phyloP scores from a whole-genome alignment of 2,888 invertebrate species.

The Achlya flavicornis region DNA sequence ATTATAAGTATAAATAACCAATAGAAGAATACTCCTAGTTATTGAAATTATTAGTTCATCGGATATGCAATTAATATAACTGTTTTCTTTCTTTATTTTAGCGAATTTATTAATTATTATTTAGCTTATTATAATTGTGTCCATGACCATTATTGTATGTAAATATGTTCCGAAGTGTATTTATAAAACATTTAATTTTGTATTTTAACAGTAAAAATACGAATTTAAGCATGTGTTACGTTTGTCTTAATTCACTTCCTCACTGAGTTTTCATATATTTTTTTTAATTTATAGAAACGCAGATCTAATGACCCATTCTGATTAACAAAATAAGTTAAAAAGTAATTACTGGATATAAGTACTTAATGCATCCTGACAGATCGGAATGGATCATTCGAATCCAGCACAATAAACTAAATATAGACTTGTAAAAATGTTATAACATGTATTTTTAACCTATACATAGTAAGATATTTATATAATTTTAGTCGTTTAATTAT shows the following conservation, averaged over 20 bases:
- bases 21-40: slow-evolving; percentile 76
- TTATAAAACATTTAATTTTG: slow-evolving; percentile 58
- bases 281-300: slow-evolving; percentile 50
- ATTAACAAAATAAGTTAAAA: slow-evolving; percentile 14
- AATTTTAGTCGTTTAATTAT: slow-evolving; percentile 84
- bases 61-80: slow-evolving; percentile 67
- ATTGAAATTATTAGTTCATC: slow-evolving; percentile 69
- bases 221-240: slow-evolving; percentile 52
- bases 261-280: slow-evolving; percentile 59
- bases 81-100: slow-evolving; percentile 56
- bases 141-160: slow-evolving; percentile 67
- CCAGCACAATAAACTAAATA: slow-evolving; percentile 64
- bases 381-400: slow-evolving; percentile 59
- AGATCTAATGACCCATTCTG: slow-evolving; percentile 58
- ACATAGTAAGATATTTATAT: slow-evolving; percentile 84
- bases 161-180: slow-evolving; percentile 77
- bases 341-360: slow-evolving; percentile 15
- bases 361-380: slow-evolving; percentile 33
- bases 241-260: slow-evolving; percentile 49
- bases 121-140: slow-evolving; percentile 59
- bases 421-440: slow-evolving; percentile 84
- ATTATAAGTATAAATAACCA: slow-evolving; percentile 75
- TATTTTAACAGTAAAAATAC: slow-evolving; percentile 57
- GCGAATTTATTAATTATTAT: slow-evolving; percentile 77
- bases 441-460: slow-evolving; percentile 84